A percentile compares a stretch with the other conserved stretches of the same genome.
Evolutionary conservation across 2,888 invertebrate genomes (phyloP).

Genomic region (Horisme vitalbata): DNA sequence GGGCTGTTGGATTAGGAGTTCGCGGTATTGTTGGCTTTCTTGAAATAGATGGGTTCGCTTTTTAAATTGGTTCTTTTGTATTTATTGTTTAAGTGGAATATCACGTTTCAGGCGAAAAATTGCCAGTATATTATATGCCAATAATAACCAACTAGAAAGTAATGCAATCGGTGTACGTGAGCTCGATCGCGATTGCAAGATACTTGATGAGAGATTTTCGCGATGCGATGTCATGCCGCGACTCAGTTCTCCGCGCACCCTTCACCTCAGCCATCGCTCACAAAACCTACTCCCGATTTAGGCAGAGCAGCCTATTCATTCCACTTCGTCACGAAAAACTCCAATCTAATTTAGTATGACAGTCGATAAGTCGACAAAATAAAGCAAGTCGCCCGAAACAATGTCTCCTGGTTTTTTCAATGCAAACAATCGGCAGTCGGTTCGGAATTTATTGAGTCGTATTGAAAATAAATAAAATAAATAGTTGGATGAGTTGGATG

Average conservation of each 20-base stretch:
- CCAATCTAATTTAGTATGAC: conserved; percentile 55
- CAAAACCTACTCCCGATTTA: conserved; percentile 3
- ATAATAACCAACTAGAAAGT: too few relatives aligned
- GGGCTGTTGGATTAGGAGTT: conserved; percentile 27
- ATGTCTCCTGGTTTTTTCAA: conserved; percentile 64
- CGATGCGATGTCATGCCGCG: not conserved
- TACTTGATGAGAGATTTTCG: too few relatives aligned
- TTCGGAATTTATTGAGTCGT: conserved; percentile 78
- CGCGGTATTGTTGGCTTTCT: conserved; percentile 27
- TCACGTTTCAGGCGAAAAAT: not conserved
- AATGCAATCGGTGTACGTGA: too few relatives aligned
- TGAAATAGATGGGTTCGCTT: conserved; percentile 17
- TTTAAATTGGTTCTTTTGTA: conserved; percentile 4
- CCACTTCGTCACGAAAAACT: conserved; percentile 43
- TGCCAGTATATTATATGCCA: too few relatives aligned
- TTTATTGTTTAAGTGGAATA: not conserved
- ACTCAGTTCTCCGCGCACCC: not conserved
- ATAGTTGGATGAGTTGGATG: conserved; percentile 40
- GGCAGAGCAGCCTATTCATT: conserved; percentile 31
- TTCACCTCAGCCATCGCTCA: not conserved
- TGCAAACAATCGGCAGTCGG: conserved; percentile 66
- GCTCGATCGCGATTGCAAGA: too few relatives aligned
- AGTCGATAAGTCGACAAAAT: conserved; percentile 44
- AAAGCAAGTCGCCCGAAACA: conserved; percentile 47
- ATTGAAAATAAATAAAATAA: conserved; percentile 63